phyloP scores from a whole-genome alignment of 2,888 invertebrate genomes.

The Crematogaster levior region DNA sequence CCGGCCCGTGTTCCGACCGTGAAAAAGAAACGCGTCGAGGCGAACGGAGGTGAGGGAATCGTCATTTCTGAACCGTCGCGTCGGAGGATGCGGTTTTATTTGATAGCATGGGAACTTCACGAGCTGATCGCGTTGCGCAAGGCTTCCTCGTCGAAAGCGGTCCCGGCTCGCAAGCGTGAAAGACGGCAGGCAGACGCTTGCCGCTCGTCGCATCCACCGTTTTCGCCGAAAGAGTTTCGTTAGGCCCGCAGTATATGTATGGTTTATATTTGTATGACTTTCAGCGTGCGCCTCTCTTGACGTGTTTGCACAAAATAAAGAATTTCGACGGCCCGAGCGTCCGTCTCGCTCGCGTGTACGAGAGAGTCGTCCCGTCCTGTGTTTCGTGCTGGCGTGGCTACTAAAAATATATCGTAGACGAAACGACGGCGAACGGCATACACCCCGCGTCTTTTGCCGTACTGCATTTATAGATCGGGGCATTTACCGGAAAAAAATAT shows the following conservation, averaged over 20 bases:
- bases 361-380: conserved; percentile 1
- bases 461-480: conserved; percentile 53
- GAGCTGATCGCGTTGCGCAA: conserved; percentile 36
- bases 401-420: conserved; percentile 60
- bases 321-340: conserved; percentile 25
- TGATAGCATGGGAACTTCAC: conserved; percentile 30
- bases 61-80: conserved; percentile 13
- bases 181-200: background rate
- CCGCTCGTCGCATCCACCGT: conserved; percentile 19
- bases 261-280: conserved; percentile 61
- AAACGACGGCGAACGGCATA: conserved; percentile 36
- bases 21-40: background rate
- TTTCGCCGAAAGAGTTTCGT: conserved; percentile 50
- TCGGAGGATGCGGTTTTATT: conserved; percentile 23
- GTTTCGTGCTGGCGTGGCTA: conserved; percentile 30
- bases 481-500: conserved; percentile 50
- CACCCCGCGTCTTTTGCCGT: conserved; percentile 33
- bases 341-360: conserved; percentile 10
- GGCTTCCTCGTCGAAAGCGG: conserved; percentile 22
- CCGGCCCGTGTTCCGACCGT: background rate
- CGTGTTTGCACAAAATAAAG: conserved; percentile 54
- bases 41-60: background rate
- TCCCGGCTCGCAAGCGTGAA: conserved; percentile 6
- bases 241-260: conserved; percentile 45
- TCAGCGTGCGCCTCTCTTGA: conserved; percentile 37